Percentiles rank a stretch among this genome's conserved stretches.
phyloP scores from a whole-genome alignment of 2,797 vertebrate genomes.

The Garrulus glandarius region DNA sequence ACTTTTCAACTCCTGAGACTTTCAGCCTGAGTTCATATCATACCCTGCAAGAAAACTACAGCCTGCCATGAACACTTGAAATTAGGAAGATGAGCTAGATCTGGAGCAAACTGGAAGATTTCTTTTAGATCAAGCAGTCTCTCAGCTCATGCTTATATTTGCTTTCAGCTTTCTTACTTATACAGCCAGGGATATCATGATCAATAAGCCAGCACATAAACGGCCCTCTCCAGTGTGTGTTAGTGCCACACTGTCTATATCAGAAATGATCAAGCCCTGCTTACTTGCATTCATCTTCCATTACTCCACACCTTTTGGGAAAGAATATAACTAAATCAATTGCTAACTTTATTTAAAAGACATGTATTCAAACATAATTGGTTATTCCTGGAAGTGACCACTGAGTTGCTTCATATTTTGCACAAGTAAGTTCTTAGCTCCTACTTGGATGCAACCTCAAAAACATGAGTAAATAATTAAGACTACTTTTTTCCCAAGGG shows the following conservation, averaged over 20 bases:
- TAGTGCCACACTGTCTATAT: not conserved
- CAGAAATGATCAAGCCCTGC: not conserved
- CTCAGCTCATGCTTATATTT: not conserved
- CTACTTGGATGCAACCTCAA: not conserved
- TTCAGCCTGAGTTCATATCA: not conserved
- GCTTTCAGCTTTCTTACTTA: not conserved
- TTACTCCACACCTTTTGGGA: not conserved
- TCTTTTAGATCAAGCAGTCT: not conserved
- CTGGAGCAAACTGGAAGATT: not conserved
- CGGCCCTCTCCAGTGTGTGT: not conserved
- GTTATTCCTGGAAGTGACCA: not conserved
- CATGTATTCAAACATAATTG: not conserved
- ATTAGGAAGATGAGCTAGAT: not conserved
- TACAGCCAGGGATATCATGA: not conserved
- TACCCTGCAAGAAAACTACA: not conserved
- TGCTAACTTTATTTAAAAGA: not conserved
- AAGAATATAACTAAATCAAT: not conserved
- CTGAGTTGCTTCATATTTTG: not conserved
- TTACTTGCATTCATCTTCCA: not conserved
- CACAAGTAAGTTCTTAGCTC: not conserved
- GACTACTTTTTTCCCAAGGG: not conserved
- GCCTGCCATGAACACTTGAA: not conserved
- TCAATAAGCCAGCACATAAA: not conserved
- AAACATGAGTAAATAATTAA: slow-evolving; percentile 3
- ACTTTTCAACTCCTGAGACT: not conserved